Conservation (phyloP, 2,797 vertebrate genomes). For the Menidia menidia region DNA sequence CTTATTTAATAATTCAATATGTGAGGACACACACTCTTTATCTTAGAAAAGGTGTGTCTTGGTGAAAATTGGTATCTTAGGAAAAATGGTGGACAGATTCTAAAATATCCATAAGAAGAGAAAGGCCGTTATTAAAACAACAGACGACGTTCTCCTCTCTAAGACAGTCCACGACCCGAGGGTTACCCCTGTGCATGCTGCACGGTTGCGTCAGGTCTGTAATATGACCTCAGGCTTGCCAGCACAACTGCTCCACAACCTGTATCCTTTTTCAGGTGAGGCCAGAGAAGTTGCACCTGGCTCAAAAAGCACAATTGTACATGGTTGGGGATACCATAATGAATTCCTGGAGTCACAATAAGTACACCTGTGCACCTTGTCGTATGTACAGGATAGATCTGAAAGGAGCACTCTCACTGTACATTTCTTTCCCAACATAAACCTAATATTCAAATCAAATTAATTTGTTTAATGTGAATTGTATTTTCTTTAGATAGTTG, state of each 20-base stretch:
- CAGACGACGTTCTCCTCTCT: not conserved
- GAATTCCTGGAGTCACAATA: conserved; percentile 58
- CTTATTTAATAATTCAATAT: conserved; percentile 50
- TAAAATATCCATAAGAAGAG: not conserved
- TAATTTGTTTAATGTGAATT: not conserved
- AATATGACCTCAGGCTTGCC: conserved; percentile 75
- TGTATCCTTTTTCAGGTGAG: conserved; percentile 79
- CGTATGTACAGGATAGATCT: not conserved
- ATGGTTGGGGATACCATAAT: conserved; percentile 63
- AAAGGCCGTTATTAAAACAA: not conserved
- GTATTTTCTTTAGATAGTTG: not conserved
- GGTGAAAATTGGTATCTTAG: not conserved
- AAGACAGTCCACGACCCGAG: conserved; percentile 56
- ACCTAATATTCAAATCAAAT: not conserved
- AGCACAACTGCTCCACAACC: conserved; percentile 59
- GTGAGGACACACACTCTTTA: conserved; percentile 34
- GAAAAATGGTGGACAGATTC: not conserved
- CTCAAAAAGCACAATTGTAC: conserved; percentile 46
- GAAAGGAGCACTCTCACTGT: not conserved
- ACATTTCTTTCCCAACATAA: not conserved
- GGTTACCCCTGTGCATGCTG: conserved; percentile 64
- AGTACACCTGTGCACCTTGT: not conserved
- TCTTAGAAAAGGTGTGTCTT: conserved; percentile 8
- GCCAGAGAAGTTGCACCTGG: conserved; percentile 51
- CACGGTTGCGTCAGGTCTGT: conserved; percentile 63